Conservation (phyloP, 2,797 vertebrate species). For the Aplochiton taeniatus region DNA sequence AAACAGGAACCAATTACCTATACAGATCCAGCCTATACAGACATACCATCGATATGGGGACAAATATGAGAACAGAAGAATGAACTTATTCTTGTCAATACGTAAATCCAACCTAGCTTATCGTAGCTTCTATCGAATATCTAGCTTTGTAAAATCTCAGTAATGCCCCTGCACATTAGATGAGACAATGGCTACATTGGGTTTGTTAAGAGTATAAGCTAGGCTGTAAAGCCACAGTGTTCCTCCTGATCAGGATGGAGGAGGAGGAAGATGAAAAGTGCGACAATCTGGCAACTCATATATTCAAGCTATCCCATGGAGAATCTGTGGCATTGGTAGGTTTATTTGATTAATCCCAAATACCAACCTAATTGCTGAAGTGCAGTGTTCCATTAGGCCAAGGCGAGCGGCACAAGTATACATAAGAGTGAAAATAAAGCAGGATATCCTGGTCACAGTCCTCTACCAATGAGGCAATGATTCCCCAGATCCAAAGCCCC, state of each 20-base stretch:
- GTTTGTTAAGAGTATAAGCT: too few species aligned
- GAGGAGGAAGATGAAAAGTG: not conserved
- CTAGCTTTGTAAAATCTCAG: too few species aligned
- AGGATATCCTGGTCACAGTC: constrained; percentile 48
- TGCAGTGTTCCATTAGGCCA: constrained; percentile 57
- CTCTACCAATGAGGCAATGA: constrained; percentile 44
- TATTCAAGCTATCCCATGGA: constrained; percentile 21
- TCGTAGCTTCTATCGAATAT: constrained; percentile 33
- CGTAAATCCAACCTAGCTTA: constrained; percentile 43
- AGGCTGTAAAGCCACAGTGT: too few species aligned
- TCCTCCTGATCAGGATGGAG: not conserved
- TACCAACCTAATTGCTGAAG: constrained; percentile 60
- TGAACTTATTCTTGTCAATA: constrained; percentile 51
- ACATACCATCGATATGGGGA: constrained; percentile 36
- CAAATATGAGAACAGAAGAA: constrained; percentile 22
- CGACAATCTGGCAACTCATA: constrained; percentile 12
- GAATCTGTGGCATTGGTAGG: constrained; percentile 28
- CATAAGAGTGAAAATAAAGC: constrained; percentile 39
- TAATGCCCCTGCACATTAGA: too few species aligned
- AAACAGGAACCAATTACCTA: constrained; percentile 12
- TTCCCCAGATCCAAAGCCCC: constrained; percentile 11
- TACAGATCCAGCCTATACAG: too few species aligned
- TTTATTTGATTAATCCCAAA: constrained; percentile 67
- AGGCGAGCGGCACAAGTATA: constrained; percentile 44
- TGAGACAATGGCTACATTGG: too few species aligned